phyloP scores from a whole-genome alignment of 2,888 invertebrate species.

The Hirtodrosophila trivittata region DNA sequence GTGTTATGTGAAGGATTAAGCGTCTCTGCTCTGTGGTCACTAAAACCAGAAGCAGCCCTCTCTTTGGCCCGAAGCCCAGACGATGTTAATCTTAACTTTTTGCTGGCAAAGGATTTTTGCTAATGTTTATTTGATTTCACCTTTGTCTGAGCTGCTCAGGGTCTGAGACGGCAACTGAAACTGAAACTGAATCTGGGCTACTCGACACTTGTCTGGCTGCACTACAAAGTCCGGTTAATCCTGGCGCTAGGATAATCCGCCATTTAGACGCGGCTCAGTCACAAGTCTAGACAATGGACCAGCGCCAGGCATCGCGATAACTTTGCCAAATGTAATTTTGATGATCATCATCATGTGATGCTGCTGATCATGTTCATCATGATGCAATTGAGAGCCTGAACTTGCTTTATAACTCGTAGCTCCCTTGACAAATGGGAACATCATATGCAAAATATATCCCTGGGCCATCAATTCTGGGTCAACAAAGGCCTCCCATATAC shows the following conservation, averaged over 20 bases:
- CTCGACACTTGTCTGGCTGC: background rate
- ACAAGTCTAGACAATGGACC: constrained; percentile 75
- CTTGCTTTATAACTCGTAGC: constrained; percentile 2
- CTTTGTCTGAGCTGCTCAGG: constrained; percentile 50
- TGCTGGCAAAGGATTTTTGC: constrained; percentile 64
- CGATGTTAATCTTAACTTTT: constrained; percentile 75
- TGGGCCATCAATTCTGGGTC: constrained; percentile 57
- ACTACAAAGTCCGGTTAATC: constrained; percentile 48
- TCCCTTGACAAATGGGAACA: constrained; percentile 39
- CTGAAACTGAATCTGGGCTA: constrained; percentile 5
- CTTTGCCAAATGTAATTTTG: constrained; percentile 46
- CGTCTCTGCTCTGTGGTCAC: constrained; percentile 65
- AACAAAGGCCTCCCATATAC: constrained; percentile 38
- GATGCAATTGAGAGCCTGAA: constrained; percentile 44
- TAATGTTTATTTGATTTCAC: constrained; percentile 76
- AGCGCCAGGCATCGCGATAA: constrained; percentile 65
- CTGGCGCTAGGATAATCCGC: constrained; percentile 78
- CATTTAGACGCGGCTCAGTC: constrained; percentile 74
- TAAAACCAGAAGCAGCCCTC: constrained; percentile 41
- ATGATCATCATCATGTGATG: constrained; percentile 25
- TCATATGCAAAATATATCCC: constrained; percentile 40
- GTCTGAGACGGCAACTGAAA: background rate
- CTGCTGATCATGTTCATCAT: constrained; percentile 9
- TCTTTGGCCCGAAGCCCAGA: constrained; percentile 43
- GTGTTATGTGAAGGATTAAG: constrained; percentile 52